Evolutionary conservation across 2,797 vertebrate genomes (phyloP), one percentile per base, ranked within the genome.

Genomic region (Dryobates pubescens): DNA sequence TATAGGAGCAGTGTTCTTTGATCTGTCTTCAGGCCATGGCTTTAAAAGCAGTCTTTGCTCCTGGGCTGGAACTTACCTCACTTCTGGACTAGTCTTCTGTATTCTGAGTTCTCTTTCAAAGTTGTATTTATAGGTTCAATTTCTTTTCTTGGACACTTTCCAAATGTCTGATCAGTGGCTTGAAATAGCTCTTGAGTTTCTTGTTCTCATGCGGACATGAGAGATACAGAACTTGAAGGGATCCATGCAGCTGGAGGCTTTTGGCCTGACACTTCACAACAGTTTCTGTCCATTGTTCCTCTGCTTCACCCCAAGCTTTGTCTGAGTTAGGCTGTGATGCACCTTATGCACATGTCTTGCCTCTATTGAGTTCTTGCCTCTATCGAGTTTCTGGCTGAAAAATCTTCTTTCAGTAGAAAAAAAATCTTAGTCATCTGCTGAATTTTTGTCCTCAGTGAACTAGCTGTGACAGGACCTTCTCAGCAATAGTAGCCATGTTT

Each of bases 161-260:
- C 76, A 90, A 59, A 41, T 51, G 41, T 90, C 84, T 89, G 65
- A 87, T 88, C 51, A 59, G 49, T 68, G 51, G 26, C 51, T 92
- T 75, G 70, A 95, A 92, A 89, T 75, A 89, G 49, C 61, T 81
- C 32, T 67, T 61, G 30, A 45, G 26, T 79, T 92, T 69, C 53
- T 81, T 68, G 69, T 70, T 74, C 73, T 30, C 24, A 13, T 1
- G 12, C 65, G 16, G 41, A 45, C 13, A 43, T 43, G 14, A 77
- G 54, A 6, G 3, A 0, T 41, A 19, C 2, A 27, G 43, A 87
- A 51, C 59, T 77, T 34, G 26, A 45, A 82, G 43, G n/a, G 32
- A 38, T 81, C 13, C 8, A 3, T 8, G 32, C 36, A 65, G 36
- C 54, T 22, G 9, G 45, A 79, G 47, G 24, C 47, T 34, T 14